Base-by-base conservation (phyloP, 2,797 vertebrate genomes). In the Protonibea diacanthus region DNA sequence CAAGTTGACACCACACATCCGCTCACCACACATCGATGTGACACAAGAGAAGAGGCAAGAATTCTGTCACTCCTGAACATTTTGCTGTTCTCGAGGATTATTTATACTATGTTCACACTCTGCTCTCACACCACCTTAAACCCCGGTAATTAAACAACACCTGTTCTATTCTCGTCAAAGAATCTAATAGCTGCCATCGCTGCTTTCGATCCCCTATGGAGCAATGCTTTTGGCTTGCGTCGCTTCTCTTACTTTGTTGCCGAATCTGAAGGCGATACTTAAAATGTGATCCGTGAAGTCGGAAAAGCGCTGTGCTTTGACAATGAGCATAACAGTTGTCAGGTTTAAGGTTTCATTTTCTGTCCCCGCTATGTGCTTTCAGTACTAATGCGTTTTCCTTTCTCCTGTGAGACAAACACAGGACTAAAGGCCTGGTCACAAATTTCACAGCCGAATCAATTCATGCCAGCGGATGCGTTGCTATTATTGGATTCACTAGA, bases 71-170 rank as follows among this genome's bases (percentile, higher is more conserved):
- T 86, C 70, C 42, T 38, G 49, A 82, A 71, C 68, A 66, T 66
- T 80, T 79, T 33, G 44, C 74, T 65, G 48, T 64, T 74, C 56
- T 83, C 53, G 82, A 73, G 73, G 76, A 78, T 85, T 82, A 91
- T 90, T 93, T 86, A 86, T 76, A 87, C 45, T 27, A 4, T 33
- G 42, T 85, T 91, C 84, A 87, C 82, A 82, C 87, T 66, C 57
- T n/a, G 59, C 72, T 79, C 76, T 79, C 72, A 56, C 80, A 65
- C 82, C 74, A 74, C 73, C 73, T 85, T 84, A 83, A 83, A 84
- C 73, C 56, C 52, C 38, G 55, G 78, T 73, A 83, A 90, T 91
- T 84, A 87, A 88, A 89, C 82, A 79, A 86, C 81, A 81, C 82
- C 79, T 83, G 69, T 62, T 82, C 68, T 81, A 86, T 83, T 92